Conservation (phyloP, 2,888 invertebrate genomes). For the Drosophila greeni region DNA sequence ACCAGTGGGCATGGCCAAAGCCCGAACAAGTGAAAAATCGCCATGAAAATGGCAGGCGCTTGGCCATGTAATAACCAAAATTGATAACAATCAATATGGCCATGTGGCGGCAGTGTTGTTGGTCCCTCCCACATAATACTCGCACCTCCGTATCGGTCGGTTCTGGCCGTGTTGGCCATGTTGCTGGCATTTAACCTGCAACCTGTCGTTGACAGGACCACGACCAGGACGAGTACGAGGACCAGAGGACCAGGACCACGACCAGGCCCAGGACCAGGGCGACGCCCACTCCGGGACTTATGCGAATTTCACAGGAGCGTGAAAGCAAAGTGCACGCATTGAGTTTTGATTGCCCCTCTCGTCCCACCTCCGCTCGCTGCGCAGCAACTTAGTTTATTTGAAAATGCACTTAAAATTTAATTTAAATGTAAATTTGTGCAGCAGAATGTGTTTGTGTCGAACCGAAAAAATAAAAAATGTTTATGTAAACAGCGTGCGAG, state of each 20-base stretch:
- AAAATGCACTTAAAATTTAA: slow-evolving; percentile 75
- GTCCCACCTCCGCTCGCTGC: slow-evolving; percentile 18
- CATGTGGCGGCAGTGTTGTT: slow-evolving; percentile 50
- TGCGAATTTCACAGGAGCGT: slow-evolving; percentile 44
- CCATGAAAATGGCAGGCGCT: slow-evolving; percentile 64
- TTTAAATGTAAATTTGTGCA: slow-evolving; percentile 75
- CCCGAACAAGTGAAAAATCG: slow-evolving; percentile 62
- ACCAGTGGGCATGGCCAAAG: slow-evolving; percentile 29
- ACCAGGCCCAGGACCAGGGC: not conserved
- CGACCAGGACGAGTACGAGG: slow-evolving; percentile 3
- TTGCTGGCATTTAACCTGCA: slow-evolving; percentile 72
- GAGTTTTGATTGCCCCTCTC: slow-evolving; percentile 65
- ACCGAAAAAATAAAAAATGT: slow-evolving; percentile 48
- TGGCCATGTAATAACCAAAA: slow-evolving; percentile 70
- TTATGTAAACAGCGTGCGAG: slow-evolving; percentile 71
- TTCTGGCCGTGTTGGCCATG: slow-evolving; percentile 40
- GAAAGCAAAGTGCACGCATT: slow-evolving; percentile 72
- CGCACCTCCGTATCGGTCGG: slow-evolving; percentile 16
- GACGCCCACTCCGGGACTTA: slow-evolving; percentile 23
- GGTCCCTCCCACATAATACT: slow-evolving; percentile 18
- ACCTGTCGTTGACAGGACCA: slow-evolving; percentile 72
- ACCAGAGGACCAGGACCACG: not conserved
- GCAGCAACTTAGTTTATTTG: slow-evolving; percentile 72
- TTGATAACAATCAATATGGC: slow-evolving; percentile 73
- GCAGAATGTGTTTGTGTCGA: slow-evolving; percentile 72